phyloP scores from a whole-genome alignment of 2,113 vertebrate genomes.

The Astatoreochromis straeleni region DNA sequence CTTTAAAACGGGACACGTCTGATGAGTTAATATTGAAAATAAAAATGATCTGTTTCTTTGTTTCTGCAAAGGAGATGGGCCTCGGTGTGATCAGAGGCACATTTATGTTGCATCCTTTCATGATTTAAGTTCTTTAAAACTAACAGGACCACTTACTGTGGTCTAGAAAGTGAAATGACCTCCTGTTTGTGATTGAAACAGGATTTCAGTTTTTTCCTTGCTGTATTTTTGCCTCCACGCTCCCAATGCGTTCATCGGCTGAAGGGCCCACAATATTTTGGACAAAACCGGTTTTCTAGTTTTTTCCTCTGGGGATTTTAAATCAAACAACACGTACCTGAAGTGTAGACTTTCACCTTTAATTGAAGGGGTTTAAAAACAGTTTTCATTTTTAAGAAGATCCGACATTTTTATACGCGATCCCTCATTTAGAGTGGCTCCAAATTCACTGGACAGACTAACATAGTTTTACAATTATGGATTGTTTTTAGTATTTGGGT shows the following conservation, averaged over 20 bases:
- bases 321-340: background rate
- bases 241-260: background rate
- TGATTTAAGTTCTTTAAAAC: background rate
- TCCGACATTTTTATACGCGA: rapidly evolving
- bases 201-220: background rate
- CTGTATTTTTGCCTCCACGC: background rate
- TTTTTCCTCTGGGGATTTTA: background rate
- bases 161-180: background rate
- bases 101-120: background rate
- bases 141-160: background rate
- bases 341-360: background rate
- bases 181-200: background rate
- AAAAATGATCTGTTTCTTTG: background rate
- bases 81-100: background rate
- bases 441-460: background rate
- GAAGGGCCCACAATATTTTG: background rate
- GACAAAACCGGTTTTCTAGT: rapidly evolving
- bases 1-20: background rate
- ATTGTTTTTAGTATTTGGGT: background rate
- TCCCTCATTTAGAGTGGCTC: background rate
- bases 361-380: background rate
- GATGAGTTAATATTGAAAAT: background rate
- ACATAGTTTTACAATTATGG: background rate
- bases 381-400: background rate
- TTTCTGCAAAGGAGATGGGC: background rate